These are phyloP conservation scores for Nothobranchius furzeri DNA, from an alignment of 2,113 vertebrate species.

Conservation along the genomic window DNA sequence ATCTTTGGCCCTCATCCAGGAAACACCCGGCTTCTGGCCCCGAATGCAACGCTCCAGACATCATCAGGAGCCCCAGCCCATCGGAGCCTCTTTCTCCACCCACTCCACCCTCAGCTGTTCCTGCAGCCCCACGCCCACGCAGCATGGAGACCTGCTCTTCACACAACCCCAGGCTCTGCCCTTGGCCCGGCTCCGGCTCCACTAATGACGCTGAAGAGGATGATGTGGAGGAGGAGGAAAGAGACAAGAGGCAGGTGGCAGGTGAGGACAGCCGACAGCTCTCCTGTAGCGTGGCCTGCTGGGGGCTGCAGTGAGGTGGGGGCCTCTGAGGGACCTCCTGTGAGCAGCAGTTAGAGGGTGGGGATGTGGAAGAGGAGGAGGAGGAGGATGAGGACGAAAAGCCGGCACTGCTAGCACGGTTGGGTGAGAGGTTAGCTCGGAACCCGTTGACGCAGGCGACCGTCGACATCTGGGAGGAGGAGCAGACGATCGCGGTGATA, in stretches of 20 bases:
- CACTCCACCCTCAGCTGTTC: conserved; percentile 34
- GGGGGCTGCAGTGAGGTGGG: conserved; percentile 77
- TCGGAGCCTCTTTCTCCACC: conserved; percentile 57
- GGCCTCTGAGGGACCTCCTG: conserved; percentile 77
- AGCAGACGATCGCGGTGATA: conserved; percentile 85
- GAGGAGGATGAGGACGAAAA: conserved; percentile 76
- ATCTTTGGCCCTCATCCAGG: conserved; percentile 77
- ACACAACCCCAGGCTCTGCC: conserved; percentile 71
- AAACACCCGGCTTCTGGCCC: conserved; percentile 53
- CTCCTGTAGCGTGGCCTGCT: conserved; percentile 78
- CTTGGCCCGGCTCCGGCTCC: conserved; percentile 78
- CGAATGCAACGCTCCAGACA: conserved; percentile 59
- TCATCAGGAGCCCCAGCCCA: conserved; percentile 70
- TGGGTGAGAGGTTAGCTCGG: conserved; percentile 79
- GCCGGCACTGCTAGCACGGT: conserved; percentile 75
- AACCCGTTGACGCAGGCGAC: conserved; percentile 88
- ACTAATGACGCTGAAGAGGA: conserved; percentile 74
- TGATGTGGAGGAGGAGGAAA: conserved; percentile 74
- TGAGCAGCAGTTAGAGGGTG: conserved; percentile 68
- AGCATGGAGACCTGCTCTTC: conserved; percentile 84
- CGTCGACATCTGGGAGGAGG: conserved; percentile 88
- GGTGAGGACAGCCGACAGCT: conserved; percentile 83
- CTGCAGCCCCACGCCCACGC: conserved; percentile 59
- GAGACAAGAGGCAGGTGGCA: conserved; percentile 83
- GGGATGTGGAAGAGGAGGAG: conserved; percentile 58